Base-by-base conservation (phyloP, 2,888 invertebrate genomes). In the Leptothorax acervorum region DNA sequence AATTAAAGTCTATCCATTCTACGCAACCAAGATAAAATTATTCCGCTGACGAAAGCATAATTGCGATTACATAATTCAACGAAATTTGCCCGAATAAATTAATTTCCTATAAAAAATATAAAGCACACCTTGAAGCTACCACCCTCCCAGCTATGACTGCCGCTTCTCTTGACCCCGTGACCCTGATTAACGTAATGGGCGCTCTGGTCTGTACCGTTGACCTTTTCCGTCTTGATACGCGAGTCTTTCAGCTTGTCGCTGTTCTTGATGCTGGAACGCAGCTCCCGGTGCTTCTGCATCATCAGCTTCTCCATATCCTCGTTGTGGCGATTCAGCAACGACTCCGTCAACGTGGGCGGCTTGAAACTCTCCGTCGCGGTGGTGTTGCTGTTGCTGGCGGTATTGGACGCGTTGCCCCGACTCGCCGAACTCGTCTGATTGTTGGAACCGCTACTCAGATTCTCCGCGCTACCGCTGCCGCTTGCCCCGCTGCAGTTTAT, bases 221-320 rank as follows among this genome's bases (percentile, higher is more conserved):
- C 94, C 1, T 95, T 95, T 15, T 95, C 95, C 0, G 95, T 94
- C 83, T 96, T 96, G 78, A 95, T 95, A 1, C 95, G 92, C 0
- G 95, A 95, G 57, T 96, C 95, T 73, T 95, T 95, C 88, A 95
- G 95, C 88, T 96, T 96, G 68, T 95, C 93, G 51, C 89, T 92
- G 76, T 95, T 96, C 90, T 95, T 96, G 4, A 93, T 95, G 18
- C 95, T 95, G 0, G 95, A 95, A 12, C 97, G 95, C 3, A 95
- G 95, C 86, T 97, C 97, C 0, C 97, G 96, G 90, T 97, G 97
- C 84, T 96, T 96, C 92, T 97, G 97, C 0, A 97, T 95, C 95
- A 98, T 96, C 71, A 96, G 96, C 91, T 97, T 97, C 93, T 98
- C 98, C 98, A 98, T 98, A 84, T 97, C 97, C 86, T 96, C 96